These are phyloP conservation scores for Lucinisca nassula DNA, from an alignment of 2,888 invertebrate genomes.

Conservation along the genomic window DNA sequence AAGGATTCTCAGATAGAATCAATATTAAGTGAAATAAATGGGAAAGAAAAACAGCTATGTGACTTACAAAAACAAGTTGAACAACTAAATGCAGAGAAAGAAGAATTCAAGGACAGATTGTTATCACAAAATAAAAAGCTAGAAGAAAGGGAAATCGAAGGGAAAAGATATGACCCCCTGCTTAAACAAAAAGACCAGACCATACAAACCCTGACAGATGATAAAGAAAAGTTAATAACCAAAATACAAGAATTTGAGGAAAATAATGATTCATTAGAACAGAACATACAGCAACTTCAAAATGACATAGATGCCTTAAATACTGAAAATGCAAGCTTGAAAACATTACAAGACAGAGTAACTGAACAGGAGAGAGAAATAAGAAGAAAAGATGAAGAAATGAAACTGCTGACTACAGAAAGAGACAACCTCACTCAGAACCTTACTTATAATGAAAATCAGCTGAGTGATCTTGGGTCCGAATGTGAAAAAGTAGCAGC, in stretches of 20 bases:
- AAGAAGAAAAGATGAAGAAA: constrained; percentile 38
- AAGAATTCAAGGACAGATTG: not conserved
- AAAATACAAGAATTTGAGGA: not conserved
- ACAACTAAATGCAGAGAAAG: not conserved
- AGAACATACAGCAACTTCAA: not conserved
- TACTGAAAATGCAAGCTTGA: not conserved
- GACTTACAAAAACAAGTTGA: not conserved
- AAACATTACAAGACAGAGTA: constrained; percentile 17
- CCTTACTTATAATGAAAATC: constrained; percentile 28
- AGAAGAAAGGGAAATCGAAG: not conserved
- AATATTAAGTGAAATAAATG: not conserved
- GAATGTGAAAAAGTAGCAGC: constrained; percentile 23
- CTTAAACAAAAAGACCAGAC: constrained; percentile 11
- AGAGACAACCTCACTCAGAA: constrained; percentile 31
- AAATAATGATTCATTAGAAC: not conserved
- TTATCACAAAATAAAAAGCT: not conserved
- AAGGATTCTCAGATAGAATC: not conserved
- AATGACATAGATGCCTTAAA: not conserved
- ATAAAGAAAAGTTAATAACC: not conserved
- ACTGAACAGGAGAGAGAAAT: constrained; percentile 32
- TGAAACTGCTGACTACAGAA: constrained; percentile 32
- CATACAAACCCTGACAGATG: constrained; percentile 19
- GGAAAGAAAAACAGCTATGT: not conserved
- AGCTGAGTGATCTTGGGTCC: not conserved
- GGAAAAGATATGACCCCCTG: not conserved